Conservation (phyloP, 1,140 invertebrate genomes). For the Proctacanthus coquilletti region DNA sequence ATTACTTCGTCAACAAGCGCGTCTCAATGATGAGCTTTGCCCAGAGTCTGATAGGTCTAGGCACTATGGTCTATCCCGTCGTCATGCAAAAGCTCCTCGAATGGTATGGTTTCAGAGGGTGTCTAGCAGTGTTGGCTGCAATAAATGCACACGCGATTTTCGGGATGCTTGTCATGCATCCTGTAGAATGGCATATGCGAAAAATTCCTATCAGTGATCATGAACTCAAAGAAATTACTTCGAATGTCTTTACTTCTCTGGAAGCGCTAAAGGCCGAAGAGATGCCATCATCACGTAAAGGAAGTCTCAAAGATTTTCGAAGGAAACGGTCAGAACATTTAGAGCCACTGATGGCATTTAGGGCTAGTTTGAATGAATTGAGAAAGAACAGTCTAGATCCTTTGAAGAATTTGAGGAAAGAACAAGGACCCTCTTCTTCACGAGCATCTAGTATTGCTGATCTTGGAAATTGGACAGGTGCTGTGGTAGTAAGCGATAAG, state of each 20-base stretch:
- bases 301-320: too few species aligned
- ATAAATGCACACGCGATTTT: conserved; percentile 43
- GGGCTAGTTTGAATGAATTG: conserved; percentile 3
- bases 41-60: conserved; percentile 39
- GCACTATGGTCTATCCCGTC: conserved; percentile 39
- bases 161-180: conserved; percentile 45
- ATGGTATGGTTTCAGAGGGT: conserved; percentile 43
- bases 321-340: too few species aligned
- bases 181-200: conserved; percentile 50
- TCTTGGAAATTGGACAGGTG: conserved; percentile 29
- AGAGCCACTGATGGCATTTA: conserved; percentile 16
- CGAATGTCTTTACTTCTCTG: too few species aligned
- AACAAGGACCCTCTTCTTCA: conserved; percentile 10
- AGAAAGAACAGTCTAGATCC: neutral
- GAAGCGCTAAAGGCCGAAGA: too few species aligned
- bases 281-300: too few species aligned
- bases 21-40: conserved; percentile 41
- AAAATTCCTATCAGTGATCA: conserved; percentile 20
- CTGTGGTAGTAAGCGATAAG: conserved; percentile 23
- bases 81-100: conserved; percentile 33
- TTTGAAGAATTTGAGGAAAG: conserved; percentile 3
- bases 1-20: conserved; percentile 39
- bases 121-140: conserved; percentile 40
- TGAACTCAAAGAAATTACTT: conserved; percentile 25
- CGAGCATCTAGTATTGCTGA: conserved; percentile 27